These are phyloP conservation scores for Quadroppia sp. DNA, from an alignment of 2,888 invertebrate species.

Conservation along the genomic window DNA sequence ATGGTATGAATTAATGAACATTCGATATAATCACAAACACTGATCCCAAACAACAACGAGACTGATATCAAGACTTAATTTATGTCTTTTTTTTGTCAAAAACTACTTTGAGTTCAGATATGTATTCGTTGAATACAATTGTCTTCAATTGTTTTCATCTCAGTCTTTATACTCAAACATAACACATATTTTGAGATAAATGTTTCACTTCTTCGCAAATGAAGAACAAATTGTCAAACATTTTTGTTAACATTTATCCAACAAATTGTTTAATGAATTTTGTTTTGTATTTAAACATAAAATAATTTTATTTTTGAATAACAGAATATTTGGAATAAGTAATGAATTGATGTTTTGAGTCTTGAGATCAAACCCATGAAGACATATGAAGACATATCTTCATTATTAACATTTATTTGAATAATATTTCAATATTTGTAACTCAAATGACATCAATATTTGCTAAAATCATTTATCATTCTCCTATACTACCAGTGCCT, in stretches of 20 bases:
- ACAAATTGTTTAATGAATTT: constrained; percentile 1
- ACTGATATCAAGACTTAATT: not conserved
- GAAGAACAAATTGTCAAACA: no score
- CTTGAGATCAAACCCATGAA: no score
- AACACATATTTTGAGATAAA: constrained; percentile 24
- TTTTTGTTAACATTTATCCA: no score
- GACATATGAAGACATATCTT: not conserved
- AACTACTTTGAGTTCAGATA: not conserved
- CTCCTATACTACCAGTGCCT: constrained; percentile 46
- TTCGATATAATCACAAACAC: not conserved
- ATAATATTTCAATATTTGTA: constrained; percentile 26
- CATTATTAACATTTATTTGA: constrained; percentile 33
- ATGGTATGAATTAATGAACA: constrained; percentile 45
- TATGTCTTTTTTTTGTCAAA: not conserved
- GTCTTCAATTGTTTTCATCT: constrained; percentile 6
- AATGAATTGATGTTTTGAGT: no score
- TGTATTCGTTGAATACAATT: not conserved
- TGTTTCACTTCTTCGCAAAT: not conserved
- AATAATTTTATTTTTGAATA: no score
- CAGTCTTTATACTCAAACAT: not conserved
- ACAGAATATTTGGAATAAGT: no score
- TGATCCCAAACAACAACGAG: not conserved
- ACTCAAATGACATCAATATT: not conserved
- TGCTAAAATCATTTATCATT: constrained; percentile 17
- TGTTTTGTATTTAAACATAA: no score